Evolutionary conservation across 2,113 vertebrate genomes (phyloP), one percentile per base, ranked within the genome.

Genomic region (Cercocebus atys): DNA sequence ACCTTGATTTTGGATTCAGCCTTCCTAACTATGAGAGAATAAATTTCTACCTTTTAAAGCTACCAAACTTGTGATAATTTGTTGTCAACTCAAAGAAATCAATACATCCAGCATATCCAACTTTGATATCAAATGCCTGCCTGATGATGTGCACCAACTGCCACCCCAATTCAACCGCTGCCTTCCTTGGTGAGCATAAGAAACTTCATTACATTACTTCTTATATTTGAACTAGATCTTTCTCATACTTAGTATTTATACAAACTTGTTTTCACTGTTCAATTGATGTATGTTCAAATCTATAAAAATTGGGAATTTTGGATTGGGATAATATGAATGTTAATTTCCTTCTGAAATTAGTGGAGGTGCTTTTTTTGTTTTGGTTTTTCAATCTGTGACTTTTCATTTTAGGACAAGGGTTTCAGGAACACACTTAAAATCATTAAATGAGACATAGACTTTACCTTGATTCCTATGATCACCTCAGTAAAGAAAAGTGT

Each of bases 331-430:
- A 47, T 90, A 55, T 80, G 23, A 27, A 45, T 40, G 47, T 6
- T 38, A 73, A 88, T 70, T 91, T 94, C 22, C 45, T 4, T 88
- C 80, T 94, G 64, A 90, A 96, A 93, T 70, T 27, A 92, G 35
- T 35, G 45, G 17, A 82, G 8, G 27, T 12, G 10, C 11, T 64
- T 12, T 73, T 75, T 90, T 25, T 50, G 47, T 50, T 50, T 50
- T 50, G 13, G 47, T 14, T 79, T 81, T 82, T 73, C 10, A 10
- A 59, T 85, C 72, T 66, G 38, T 72, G 22, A 3, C 11, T 68
- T 97, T 92, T 93, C 43, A 86, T 4, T 83, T 78, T 57, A 87
- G 32, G 61, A 5, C 14, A 75, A 45, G 11, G 3, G 20, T 66
- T 94, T 94, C 9, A 61, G 27, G 23, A 84, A 83, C 4, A 50